These are phyloP conservation scores for Cyphomyrus plagiostoma DNA, from an alignment of 2,113 vertebrate genomes.

Conservation along the genomic window DNA sequence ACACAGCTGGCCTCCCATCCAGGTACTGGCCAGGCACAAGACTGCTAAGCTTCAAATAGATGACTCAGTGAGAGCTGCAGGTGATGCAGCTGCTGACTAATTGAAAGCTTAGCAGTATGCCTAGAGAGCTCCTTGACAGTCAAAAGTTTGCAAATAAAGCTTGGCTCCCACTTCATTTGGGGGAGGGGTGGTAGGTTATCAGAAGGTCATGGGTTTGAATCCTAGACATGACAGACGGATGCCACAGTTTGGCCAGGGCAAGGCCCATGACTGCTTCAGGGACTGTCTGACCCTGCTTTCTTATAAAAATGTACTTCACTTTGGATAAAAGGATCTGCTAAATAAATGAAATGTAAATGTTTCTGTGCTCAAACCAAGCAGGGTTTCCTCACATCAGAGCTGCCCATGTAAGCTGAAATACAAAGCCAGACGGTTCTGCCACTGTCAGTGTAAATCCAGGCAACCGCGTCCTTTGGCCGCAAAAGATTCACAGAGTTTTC, in stretches of 20 bases:
- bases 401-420: neutral
- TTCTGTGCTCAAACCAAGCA: neutral
- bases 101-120: neutral
- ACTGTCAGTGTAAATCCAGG: neutral
- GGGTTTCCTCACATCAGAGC: neutral
- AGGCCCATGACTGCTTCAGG: neutral
- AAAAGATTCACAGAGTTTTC: neutral
- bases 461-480: neutral
- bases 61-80: neutral
- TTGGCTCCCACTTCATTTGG: neutral
- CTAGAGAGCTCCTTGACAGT: neutral
- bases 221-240: neutral
- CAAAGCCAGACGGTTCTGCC: neutral
- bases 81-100: neutral
- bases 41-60: neutral
- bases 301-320: neutral
- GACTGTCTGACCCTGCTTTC: neutral
- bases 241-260: neutral
- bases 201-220: neutral
- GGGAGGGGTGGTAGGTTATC: neutral
- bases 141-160: neutral
- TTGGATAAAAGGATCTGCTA: neutral
- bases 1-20: neutral
- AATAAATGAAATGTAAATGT: neutral
- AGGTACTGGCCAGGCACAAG: neutral